These are phyloP conservation scores for Pemphigus obesinymphae DNA, from an alignment of 1,140 invertebrate species.

Conservation along the genomic window DNA sequence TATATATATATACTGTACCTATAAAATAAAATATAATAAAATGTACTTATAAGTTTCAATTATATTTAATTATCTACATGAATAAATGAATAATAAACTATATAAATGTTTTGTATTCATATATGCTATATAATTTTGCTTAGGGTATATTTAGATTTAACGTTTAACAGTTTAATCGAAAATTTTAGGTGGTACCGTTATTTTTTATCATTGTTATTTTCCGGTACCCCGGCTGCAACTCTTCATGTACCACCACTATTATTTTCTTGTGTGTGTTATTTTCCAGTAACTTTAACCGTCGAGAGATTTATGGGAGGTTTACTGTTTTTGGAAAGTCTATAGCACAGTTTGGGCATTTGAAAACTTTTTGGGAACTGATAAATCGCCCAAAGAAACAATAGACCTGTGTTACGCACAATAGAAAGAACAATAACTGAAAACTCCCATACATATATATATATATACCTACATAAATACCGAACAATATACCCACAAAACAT, in stretches of 20 bases:
- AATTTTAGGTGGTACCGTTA: background rate
- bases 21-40: too few relatives aligned
- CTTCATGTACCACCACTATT: background rate
- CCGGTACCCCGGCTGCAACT: background rate
- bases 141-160: too few relatives aligned
- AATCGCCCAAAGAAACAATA: conserved; percentile 1
- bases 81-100: too few relatives aligned
- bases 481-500: background rate
- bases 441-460: too few relatives aligned
- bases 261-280: background rate
- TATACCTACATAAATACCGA: too few relatives aligned
- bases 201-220: background rate
- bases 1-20: too few relatives aligned
- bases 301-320: conserved; percentile 18
- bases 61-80: too few relatives aligned
- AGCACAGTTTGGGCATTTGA: background rate
- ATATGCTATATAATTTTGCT: too few relatives aligned
- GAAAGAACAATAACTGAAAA: conserved; percentile 3
- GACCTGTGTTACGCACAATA: background rate
- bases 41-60: too few relatives aligned
- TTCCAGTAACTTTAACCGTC: background rate
- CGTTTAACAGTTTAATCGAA: background rate
- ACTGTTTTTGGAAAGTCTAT: conserved; percentile 10
- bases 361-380: conserved; percentile 23
- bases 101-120: too few relatives aligned